Base-by-base conservation (phyloP, 1,140 invertebrate species). In the Calliphora vicina region DNA sequence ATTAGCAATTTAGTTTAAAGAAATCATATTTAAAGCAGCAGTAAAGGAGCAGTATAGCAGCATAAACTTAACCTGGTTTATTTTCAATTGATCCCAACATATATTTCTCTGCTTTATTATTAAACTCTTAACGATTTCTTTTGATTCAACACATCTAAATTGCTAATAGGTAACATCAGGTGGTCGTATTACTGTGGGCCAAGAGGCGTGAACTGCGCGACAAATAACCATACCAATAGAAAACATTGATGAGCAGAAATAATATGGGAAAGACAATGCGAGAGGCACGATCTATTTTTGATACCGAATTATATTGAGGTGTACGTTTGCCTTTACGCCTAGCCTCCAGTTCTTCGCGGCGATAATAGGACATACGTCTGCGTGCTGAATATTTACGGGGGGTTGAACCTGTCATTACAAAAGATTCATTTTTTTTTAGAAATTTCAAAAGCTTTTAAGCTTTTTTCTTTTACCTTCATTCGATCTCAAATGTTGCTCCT, bases 201-300 rank as follows among this genome's bases (percentile, higher is more conserved):
- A 89, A 71, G 17, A 88, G 88, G 67, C 94, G 86, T 84, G 94
- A 92, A 86, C 94, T 94, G 82, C 94, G 91, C 74, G 93, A 93
- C 29, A 96, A 91, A 87, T 96, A 96, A 1, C 93, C 93, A 85
- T 93, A 95, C 95, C 95, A 96, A 87, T 96, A 96, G 90, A 95
- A 94, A 71, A 95, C 89, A 89, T 96, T 96, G 82, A 96, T 95
- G 25, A 94, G 92, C 4, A 96, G 88, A 86, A 96, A 96, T 42
- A 95, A 92, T 50, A 96, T 84, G 1, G 96, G 96, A 88, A 96
- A 96, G 29, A 96, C 93, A 29, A 96, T 91, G 17, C 96, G 90
- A 23, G 95, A 96, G 13, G 94, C 93, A 12, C 94, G 92, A 90
- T 96, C 95, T 72, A 96, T 95, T 90, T 96, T 95, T 25, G 95